Percentiles rank a stretch among this genome's conserved stretches.
phyloP scores from a whole-genome alignment of 2,113 vertebrate genomes.

The Engystomops pustulosus region DNA sequence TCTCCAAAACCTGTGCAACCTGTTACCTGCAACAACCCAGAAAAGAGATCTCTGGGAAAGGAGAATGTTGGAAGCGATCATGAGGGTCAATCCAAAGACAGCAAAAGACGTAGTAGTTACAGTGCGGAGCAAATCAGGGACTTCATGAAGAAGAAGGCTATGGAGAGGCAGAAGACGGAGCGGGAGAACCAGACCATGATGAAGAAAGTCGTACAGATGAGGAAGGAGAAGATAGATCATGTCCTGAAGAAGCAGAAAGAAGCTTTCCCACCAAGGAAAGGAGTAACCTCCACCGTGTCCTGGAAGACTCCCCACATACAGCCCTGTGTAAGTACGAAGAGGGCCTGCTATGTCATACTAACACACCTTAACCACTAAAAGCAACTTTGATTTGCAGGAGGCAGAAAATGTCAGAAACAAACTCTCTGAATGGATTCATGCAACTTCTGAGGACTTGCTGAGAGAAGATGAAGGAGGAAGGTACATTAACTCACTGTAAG shows the following conservation, averaged over 20 bases:
- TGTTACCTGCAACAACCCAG: constrained; percentile 1
- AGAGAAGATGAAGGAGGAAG: constrained; percentile 56
- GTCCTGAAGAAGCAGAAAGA: constrained; percentile 71
- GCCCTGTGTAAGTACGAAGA: constrained; percentile 6
- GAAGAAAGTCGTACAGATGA: constrained; percentile 1
- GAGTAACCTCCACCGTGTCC: too few species aligned
- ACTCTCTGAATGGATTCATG: constrained; percentile 40
- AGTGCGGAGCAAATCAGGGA: constrained; percentile 62
- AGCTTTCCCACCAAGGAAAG: constrained; percentile 58
- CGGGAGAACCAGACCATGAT: constrained; percentile 59
- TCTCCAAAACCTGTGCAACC: constrained; percentile 34
- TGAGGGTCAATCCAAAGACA: constrained; percentile 10
- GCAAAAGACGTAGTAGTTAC: constrained; percentile 48
- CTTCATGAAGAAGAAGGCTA: constrained; percentile 64
- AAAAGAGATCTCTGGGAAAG: neutral
- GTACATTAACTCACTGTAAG: constrained; percentile 50
- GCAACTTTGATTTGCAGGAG: neutral
- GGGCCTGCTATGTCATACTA: neutral
- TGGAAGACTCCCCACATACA: neutral
- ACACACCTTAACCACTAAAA: neutral
- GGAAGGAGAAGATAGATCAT: constrained; percentile 66
- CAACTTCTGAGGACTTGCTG: neutral
- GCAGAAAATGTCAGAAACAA: neutral
- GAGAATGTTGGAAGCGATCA: constrained; percentile 49
- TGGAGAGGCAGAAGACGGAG: constrained; percentile 64